Percentiles rank a stretch among this genome's conserved stretches.
Conservation (phyloP, 2,113 vertebrate species). For the Pygathrix nemaeus region DNA sequence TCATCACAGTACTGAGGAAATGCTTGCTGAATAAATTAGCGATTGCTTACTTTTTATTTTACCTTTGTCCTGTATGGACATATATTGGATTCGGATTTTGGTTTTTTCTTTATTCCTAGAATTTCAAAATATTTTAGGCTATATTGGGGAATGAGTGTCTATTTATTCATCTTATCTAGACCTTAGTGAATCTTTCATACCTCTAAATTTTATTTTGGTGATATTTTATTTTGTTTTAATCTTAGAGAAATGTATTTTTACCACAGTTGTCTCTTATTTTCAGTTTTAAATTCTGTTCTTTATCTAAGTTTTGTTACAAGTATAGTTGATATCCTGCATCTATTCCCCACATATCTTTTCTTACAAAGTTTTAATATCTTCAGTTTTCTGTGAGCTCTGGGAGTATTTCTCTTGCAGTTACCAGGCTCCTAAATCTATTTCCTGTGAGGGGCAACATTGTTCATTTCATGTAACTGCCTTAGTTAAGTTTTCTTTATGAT, state of each 20-base stretch:
- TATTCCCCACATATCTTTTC: not conserved
- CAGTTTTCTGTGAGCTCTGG: slow-evolving; percentile 31
- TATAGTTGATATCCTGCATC: not conserved
- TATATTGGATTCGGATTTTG: not conserved
- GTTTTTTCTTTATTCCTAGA: not conserved
- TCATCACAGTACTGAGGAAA: not conserved
- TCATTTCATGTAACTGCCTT: slow-evolving; percentile 57
- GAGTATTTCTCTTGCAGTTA: not conserved
- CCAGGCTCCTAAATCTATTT: slow-evolving; percentile 39
- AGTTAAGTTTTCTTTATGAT: slow-evolving; percentile 64
- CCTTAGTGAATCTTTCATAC: not conserved
- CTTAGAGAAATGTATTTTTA: not conserved
- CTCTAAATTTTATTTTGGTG: not conserved
- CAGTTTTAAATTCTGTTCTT: not conserved
- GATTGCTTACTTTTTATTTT: not conserved
- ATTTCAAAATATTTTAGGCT: not conserved
- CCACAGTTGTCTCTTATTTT: not conserved
- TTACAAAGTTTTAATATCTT: not conserved
- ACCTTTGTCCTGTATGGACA: not conserved
- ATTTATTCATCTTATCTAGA: not conserved
- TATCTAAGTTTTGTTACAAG: not conserved
- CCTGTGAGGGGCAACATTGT: not conserved
- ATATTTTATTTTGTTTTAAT: not conserved
- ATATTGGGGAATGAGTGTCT: not conserved
- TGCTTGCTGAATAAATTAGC: not conserved